phyloP scores from a whole-genome alignment of 2,888 invertebrate genomes.

The Microctonus aethiopoides region DNA sequence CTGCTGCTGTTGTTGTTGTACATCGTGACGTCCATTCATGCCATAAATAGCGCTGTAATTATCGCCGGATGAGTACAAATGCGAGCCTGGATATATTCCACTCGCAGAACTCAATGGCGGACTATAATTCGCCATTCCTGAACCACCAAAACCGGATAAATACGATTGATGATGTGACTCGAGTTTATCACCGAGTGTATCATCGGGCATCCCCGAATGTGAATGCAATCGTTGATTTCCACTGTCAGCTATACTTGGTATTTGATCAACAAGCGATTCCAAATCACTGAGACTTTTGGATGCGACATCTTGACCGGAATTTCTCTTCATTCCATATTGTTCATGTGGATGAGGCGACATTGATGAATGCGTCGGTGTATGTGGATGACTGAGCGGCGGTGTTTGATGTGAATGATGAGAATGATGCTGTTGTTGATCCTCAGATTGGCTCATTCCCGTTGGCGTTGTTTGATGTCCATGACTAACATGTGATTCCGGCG shows the following conservation, averaged over 20 bases:
- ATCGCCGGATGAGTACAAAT: slow-evolving; percentile 57
- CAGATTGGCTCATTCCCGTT: slow-evolving; percentile 57
- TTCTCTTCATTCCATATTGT: slow-evolving; percentile 62
- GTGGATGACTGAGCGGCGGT: slow-evolving; percentile 61
- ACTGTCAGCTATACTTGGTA: slow-evolving; percentile 86
- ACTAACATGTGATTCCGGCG: slow-evolving; percentile 53
- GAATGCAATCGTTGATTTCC: slow-evolving; percentile 59
- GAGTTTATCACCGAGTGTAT: slow-evolving; percentile 58
- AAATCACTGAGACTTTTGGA: slow-evolving; percentile 87
- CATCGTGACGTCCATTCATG: slow-evolving; percentile 55
- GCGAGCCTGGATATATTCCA: slow-evolving; percentile 54
- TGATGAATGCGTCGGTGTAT: slow-evolving; percentile 61
- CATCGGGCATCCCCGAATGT: slow-evolving; percentile 56
- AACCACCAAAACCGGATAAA: slow-evolving; percentile 47
- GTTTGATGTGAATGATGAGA: slow-evolving; percentile 63
- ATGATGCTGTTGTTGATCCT: slow-evolving; percentile 49
- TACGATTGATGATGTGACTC: slow-evolving; percentile 57
- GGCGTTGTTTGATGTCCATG: slow-evolving; percentile 61
- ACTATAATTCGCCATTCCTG: slow-evolving; percentile 60
- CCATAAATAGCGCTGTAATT: slow-evolving; percentile 58
- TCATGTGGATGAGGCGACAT: slow-evolving; percentile 65
- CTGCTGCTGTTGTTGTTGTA: slow-evolving; percentile 48
- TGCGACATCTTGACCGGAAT: slow-evolving; percentile 77
- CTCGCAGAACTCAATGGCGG: slow-evolving; percentile 56
- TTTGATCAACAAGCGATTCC: slow-evolving; percentile 91